Evolutionary conservation across 1,140 invertebrate genomes (phyloP).

Genomic region (Drosophila micromelanica): DNA sequence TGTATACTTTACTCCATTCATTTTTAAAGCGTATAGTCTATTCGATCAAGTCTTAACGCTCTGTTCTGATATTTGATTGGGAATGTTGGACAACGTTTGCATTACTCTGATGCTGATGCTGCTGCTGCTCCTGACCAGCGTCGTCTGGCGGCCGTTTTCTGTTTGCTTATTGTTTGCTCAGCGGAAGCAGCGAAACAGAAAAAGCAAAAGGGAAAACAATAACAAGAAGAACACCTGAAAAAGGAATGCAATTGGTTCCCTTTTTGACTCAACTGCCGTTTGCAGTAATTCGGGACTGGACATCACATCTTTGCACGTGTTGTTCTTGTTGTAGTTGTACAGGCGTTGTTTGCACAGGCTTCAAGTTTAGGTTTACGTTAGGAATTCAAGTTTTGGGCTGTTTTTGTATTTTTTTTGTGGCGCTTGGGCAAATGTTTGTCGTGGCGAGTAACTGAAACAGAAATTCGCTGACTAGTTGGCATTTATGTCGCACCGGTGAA

Average conservation of each 20-base stretch:
- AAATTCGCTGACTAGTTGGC: conserved; percentile 49
- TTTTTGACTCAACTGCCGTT: conserved; percentile 15
- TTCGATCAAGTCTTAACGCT: conserved; percentile 1
- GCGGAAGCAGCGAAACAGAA: conserved; percentile 21
- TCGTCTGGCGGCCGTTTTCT: conserved; percentile 18
- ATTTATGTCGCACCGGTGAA: conserved; percentile 59
- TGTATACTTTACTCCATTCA: too few relatives aligned
- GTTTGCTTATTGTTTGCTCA: conserved; percentile 49
- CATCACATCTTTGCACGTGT: conserved; percentile 27
- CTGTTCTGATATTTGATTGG: conserved; percentile 21
- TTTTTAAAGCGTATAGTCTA: neutral
- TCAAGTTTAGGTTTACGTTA: neutral
- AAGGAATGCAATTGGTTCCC: conserved; percentile 57
- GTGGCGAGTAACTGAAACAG: conserved; percentile 14
- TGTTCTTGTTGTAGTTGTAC: conserved; percentile 3
- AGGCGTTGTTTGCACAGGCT: conserved; percentile 36
- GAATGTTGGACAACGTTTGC: conserved; percentile 32
- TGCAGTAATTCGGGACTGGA: conserved; percentile 11
- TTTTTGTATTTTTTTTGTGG: neutral
- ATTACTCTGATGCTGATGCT: conserved; percentile 12
- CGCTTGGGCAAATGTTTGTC: conserved; percentile 39
- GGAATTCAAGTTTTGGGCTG: neutral
- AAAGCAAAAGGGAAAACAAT: conserved; percentile 23
- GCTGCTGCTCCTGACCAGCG: conserved; percentile 38
- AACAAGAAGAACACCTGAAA: conserved; percentile 9